These are phyloP conservation scores for Ornithorhynchus anatinus DNA, from an alignment of 2,113 vertebrate genomes.

Conservation along the genomic window DNA sequence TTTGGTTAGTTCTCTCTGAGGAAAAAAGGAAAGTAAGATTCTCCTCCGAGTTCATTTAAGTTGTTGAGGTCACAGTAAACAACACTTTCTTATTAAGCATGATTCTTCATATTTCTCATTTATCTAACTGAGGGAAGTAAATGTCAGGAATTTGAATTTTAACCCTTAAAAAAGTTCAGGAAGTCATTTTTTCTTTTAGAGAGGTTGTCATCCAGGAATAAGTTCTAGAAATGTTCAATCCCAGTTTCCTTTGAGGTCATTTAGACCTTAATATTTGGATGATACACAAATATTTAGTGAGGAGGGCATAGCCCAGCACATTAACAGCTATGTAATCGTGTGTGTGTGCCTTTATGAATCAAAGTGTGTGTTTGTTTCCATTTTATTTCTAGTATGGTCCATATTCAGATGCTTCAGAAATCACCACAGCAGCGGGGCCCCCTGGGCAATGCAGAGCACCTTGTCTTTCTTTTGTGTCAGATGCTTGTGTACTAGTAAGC, in stretches of 20 bases:
- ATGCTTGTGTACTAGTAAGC: constrained; percentile 81
- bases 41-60: background rate
- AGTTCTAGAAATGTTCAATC: no score
- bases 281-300: no score
- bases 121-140: background rate
- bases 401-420: constrained; percentile 82
- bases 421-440: constrained; percentile 90
- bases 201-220: fast-evolving
- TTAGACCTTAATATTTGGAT: no score
- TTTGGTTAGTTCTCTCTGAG: constrained; percentile 13
- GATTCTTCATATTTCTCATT: background rate
- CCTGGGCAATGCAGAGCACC: constrained; percentile 90
- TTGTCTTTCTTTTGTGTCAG: constrained; percentile 80
- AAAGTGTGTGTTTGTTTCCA: background rate
- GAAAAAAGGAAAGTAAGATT: background rate
- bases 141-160: background rate
- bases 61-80: background rate
- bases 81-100: background rate
- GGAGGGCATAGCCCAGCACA: background rate
- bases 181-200: background rate
- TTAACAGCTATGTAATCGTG: background rate
- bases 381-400: constrained; percentile 78
- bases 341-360: fast-evolving
- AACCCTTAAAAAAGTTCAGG: background rate
- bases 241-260: background rate